A percentile compares a stretch with the other conserved stretches of the same genome.
Evolutionary conservation across 2,797 vertebrate species (phyloP).

Genomic region (Poliocrania exsul): DNA sequence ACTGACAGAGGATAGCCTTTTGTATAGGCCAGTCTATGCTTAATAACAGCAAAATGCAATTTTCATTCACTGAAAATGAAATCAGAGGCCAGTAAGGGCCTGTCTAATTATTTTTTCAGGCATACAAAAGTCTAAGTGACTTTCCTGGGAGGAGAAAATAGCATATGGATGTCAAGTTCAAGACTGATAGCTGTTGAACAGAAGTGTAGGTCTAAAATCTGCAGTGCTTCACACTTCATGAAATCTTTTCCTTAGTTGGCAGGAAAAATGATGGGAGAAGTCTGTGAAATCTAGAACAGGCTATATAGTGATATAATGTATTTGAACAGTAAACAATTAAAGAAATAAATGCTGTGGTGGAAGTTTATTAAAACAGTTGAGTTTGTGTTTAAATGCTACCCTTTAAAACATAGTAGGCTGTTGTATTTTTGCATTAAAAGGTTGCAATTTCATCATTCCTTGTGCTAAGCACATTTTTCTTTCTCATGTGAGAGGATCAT

Average conservation of each 20-base stretch:
- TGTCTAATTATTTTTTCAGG: neutral
- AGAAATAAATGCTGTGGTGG: neutral
- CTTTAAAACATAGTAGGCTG: neutral
- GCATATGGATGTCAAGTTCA: conserved; percentile 60
- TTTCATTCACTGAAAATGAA: conserved; percentile 41
- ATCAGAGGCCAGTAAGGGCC: neutral
- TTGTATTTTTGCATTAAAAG: neutral
- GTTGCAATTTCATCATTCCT: neutral
- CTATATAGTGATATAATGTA: neutral
- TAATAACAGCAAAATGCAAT: neutral
- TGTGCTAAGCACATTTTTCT: neutral
- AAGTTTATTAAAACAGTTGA: neutral
- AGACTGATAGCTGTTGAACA: conserved; percentile 54
- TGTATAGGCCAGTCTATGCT: neutral
- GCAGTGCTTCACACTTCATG: conserved; percentile 47
- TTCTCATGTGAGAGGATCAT: neutral
- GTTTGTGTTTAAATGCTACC: neutral
- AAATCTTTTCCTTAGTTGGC: conserved; percentile 39
- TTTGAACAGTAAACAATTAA: neutral
- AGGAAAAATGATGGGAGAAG: conserved; percentile 14
- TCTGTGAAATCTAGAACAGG: conserved; percentile 43
- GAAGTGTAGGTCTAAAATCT: conserved; percentile 60
- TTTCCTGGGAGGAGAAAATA: conserved; percentile 56
- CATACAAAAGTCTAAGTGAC: neutral
- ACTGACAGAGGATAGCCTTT: neutral